These are phyloP conservation scores for Torymus texanus DNA, from an alignment of 2,888 invertebrate species.

Conservation along the genomic window DNA sequence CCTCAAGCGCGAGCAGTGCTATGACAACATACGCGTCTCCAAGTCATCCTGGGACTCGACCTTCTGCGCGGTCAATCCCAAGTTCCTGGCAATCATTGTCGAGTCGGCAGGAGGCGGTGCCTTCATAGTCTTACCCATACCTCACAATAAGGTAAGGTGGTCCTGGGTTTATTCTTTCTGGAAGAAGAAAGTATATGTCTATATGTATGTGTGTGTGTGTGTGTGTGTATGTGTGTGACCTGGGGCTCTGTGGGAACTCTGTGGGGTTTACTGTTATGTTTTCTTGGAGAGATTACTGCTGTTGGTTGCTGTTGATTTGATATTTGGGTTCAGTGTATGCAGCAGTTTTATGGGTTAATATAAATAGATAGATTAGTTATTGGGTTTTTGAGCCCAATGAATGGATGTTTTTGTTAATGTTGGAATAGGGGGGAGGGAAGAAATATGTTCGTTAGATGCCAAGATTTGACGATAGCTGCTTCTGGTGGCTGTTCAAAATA, in stretches of 20 bases:
- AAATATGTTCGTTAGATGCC: too few species aligned
- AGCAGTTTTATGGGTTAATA: too few species aligned
- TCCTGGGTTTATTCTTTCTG: not conserved
- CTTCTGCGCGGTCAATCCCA: slow-evolving; percentile 98
- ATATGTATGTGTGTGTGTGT: too few species aligned
- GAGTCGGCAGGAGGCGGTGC: slow-evolving; percentile 98
- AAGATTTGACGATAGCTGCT: too few species aligned
- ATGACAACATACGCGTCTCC: slow-evolving; percentile 97
- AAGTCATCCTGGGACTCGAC: slow-evolving; percentile 99
- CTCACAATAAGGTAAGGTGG: slow-evolving; percentile 88
- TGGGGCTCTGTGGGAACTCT: not conserved
- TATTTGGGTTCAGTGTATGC: slow-evolving; percentile 1
- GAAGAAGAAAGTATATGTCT: too few species aligned
- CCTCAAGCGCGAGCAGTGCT: slow-evolving; percentile 96
- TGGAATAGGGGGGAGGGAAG: too few species aligned
- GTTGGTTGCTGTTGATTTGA: slow-evolving; percentile 7
- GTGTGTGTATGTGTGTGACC: too few species aligned
- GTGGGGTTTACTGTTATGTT: slow-evolving; percentile 36
- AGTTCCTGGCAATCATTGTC: slow-evolving; percentile 97
- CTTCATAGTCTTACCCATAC: slow-evolving; percentile 88
- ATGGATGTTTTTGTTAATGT: not conserved
- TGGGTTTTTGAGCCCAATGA: not conserved
- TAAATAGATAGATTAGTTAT: too few species aligned
- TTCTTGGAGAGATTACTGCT: slow-evolving; percentile 19
- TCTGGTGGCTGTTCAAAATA: not conserved